phyloP scores from a whole-genome alignment of 2,113 vertebrate species.

The Prunella fulvescens region DNA sequence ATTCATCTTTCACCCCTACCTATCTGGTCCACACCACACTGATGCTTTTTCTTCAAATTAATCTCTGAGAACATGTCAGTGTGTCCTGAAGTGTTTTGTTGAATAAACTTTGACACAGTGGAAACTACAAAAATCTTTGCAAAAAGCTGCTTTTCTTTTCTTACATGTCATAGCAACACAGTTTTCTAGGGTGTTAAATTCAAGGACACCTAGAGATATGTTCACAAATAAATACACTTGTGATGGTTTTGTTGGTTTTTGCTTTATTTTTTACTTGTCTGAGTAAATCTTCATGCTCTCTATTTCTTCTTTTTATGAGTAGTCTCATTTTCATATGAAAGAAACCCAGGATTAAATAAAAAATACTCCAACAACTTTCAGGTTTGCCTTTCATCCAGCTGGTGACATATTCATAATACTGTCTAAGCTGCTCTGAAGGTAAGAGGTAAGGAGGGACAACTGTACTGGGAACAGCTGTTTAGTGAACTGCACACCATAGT shows the following conservation, averaged over 20 bases:
- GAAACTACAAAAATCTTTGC: neutral
- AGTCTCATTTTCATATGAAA: neutral
- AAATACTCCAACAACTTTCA: neutral
- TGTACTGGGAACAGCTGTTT: neutral
- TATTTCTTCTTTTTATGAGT: neutral
- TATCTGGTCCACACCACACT: neutral
- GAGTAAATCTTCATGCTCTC: neutral
- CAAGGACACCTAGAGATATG: neutral
- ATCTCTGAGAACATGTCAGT: neutral
- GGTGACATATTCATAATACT: neutral
- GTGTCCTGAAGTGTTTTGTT: neutral
- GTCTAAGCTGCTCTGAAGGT: neutral
- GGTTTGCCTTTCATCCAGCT: neutral
- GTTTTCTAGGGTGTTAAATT: neutral
- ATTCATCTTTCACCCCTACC: neutral
- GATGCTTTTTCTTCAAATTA: neutral
- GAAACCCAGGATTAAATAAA: neutral
- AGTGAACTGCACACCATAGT: neutral
- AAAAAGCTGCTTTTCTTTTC: neutral
- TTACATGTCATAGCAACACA: neutral
- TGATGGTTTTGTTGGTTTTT: neutral
- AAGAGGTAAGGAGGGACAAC: neutral
- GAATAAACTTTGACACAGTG: neutral
- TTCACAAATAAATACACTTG: neutral
- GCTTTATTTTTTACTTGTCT: neutral